Base-by-base conservation (phyloP, 2,888 invertebrate genomes). In the Chalcis sispes region DNA sequence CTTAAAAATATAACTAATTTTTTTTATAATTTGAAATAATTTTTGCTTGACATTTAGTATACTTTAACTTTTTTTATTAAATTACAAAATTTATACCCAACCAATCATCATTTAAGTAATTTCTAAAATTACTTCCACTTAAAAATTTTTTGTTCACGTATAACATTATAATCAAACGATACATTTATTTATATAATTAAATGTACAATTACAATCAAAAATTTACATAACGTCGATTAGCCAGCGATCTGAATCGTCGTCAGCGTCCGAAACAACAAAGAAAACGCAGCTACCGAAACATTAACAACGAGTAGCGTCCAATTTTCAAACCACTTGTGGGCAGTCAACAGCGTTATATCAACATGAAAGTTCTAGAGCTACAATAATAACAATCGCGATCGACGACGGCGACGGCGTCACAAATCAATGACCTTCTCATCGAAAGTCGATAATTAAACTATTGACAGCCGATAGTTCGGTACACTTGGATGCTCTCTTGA, bases 381-480 rank as follows among this genome's bases (percentile, higher is more conserved):
- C 52, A 56, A 13, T 67, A 58, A 67, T 67, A 46, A 58, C 56
- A 67, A 46, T 67, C 23, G 40, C 56, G 20, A 66, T 66, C 27
- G 46, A 62, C 48, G 13, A 27, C n/a, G n/a, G n/a, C n/a, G n/a
- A n/a, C n/a, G n/a, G n/a, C n/a, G n/a, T n/a, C n/a, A n/a, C n/a
- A n/a, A 27, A 18, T 5, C 61, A 32, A 64, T 29, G 13, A 66
- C n/a, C 52, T 66, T n/a, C 20, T 15, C 20, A 52, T 54, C 36
- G 46, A 67, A 67, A 56, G 58, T 46, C 58, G 46, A 67, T 67
- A 56, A 56, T 67, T 67, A 27, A 58, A 42, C 46, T 58, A 67
- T 58, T 48, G 67, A 32, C 29, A 27, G 15, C 15, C 56, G 27
- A 56, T 67, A 56, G 20, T 40, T 40, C 58, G 58, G 42, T 58